Base-by-base conservation (phyloP, 1,140 invertebrate genomes). In the Scaptomyza graminum region DNA sequence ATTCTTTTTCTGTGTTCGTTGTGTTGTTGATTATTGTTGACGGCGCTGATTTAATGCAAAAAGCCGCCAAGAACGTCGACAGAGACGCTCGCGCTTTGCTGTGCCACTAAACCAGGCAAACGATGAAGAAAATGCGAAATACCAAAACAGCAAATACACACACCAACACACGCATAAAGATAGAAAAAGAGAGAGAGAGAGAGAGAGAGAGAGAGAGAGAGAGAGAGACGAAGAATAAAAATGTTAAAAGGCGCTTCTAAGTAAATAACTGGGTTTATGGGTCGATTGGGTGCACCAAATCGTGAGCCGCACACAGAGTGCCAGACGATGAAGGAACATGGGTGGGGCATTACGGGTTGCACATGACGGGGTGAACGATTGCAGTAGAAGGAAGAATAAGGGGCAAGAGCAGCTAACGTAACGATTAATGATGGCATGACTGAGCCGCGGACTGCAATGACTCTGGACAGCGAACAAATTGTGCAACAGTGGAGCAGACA, bases 241-340 rank as follows among this genome's bases (percentile, higher is more conserved):
- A 76, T 73, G 82, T 88, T 88, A 87, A 87, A 87, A 87, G 83
- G 82, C 82, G 83, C 83, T 87, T 88, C 83, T 87, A 90, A 87
- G 88, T 83, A 90, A 90, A 88, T 90, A 90, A 90, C 88, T 90
- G 77, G 88, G 88, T 90, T 90, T 90, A 88, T 90, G 88, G 88
- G 88, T 90, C 88, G 88, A 90, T 90, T 90, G 88, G 88, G 88
- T 90, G 88, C 88, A 90, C 88, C 85, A 90, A 90, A 90, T 90
- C 85, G 85, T 85, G 81, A 79, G 78, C 76, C 69, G 77, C 74
- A 74, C 62, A 70, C 66, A 66, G 76, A 89, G 73, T 56, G 64
- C 51, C 37, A 66, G 51, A 73, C 51, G 60, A 31, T 46, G 22
- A 13, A 11, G 37, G 16, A 25, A 22, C 6, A 31, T 5, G 7